Percentiles rank a stretch among this genome's conserved stretches.
Conservation (phyloP, 2,797 vertebrate genomes). For the Streptopelia turtur region DNA sequence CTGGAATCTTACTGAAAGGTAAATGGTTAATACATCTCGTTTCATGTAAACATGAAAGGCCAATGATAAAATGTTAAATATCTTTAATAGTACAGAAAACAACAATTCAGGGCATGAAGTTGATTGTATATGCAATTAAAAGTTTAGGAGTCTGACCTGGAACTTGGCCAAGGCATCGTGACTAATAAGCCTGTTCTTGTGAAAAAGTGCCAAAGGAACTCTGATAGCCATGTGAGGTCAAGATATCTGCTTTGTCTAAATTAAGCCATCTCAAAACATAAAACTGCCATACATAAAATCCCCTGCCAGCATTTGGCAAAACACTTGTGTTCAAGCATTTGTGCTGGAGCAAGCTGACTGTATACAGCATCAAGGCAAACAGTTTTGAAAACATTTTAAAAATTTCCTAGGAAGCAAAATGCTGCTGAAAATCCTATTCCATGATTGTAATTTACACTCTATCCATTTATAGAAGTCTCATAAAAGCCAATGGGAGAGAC, state of each 20-base stretch:
- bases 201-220: not conserved
- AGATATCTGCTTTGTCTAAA: constrained; percentile 30
- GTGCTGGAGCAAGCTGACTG: constrained; percentile 17
- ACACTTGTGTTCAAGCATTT: constrained; percentile 16
- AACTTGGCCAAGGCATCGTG: not conserved
- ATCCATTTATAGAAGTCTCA: not conserved
- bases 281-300: constrained; percentile 13
- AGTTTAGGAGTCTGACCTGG: constrained; percentile 33
- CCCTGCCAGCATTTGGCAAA: constrained; percentile 48
- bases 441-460: not conserved
- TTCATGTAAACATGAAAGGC: not conserved
- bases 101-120: not conserved
- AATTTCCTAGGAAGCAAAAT: constrained; percentile 23
- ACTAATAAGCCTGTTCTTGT: not conserved
- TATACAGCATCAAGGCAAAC: constrained; percentile 38
- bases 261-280: constrained; percentile 20
- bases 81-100: not conserved
- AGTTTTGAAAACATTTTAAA: constrained; percentile 23
- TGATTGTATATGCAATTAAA: not conserved
- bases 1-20: not conserved
- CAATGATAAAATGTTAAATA: not conserved
- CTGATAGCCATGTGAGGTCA: constrained; percentile 26
- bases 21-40: not conserved
- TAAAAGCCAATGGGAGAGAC: not conserved
- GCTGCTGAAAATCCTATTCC: not conserved